Evolutionary conservation across 2,888 invertebrate species (phyloP).

Genomic region (Deilephila porcellus): DNA sequence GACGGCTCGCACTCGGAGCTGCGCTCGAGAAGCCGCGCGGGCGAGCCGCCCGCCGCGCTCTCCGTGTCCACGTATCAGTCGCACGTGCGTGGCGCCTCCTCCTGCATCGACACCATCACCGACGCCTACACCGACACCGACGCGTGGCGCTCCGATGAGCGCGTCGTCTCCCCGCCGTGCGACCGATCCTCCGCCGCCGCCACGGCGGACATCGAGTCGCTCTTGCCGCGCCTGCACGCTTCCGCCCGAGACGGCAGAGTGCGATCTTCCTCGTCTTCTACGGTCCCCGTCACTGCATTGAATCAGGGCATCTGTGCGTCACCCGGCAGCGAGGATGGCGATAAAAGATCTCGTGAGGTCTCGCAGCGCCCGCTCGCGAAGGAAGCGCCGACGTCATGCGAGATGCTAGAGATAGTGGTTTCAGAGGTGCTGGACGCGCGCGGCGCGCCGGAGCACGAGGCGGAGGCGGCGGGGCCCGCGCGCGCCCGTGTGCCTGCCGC

Average conservation of each 20-base stretch:
- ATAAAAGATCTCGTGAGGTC: background rate
- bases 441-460: slow-evolving; percentile 34
- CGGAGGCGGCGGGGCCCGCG: slow-evolving; percentile 39
- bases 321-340: background rate
- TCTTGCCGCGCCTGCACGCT: slow-evolving; percentile 32
- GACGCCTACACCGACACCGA: slow-evolving; percentile 43
- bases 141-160: slow-evolving; percentile 42
- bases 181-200: slow-evolving; percentile 39
- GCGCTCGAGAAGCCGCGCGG: slow-evolving; percentile 56
- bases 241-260: background rate
- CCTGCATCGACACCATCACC: slow-evolving; percentile 47
- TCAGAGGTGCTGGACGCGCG: slow-evolving; percentile 67
- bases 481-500: slow-evolving; percentile 36
- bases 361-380: slow-evolving; percentile 42
- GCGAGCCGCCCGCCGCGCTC: slow-evolving; percentile 44
- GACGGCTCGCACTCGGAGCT: slow-evolving; percentile 71
- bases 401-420: slow-evolving; percentile 75
- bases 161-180: slow-evolving; percentile 40
- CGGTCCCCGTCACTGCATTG: background rate
- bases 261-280: background rate
- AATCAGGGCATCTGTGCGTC: background rate
- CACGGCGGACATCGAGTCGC: slow-evolving; percentile 44
- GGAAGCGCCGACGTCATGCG: slow-evolving; percentile 56
- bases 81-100: slow-evolving; percentile 43
- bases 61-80: slow-evolving; percentile 53